A percentile compares a stretch with the other conserved stretches of the same genome.
phyloP scores from a whole-genome alignment of 2,797 vertebrate species.

The Brotula barbata region DNA sequence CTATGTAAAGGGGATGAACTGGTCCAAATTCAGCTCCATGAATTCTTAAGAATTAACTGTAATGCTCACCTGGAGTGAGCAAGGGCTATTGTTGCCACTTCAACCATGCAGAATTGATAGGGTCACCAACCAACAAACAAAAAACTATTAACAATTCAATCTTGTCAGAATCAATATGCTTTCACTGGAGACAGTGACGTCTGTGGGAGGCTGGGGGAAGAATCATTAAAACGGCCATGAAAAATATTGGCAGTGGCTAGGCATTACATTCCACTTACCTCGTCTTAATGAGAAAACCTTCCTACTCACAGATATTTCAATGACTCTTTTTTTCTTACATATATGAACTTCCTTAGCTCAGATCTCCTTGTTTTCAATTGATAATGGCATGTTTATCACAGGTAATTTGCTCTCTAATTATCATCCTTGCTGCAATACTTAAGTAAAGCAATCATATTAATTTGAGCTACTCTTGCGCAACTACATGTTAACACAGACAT shows the following conservation, averaged over 20 bases:
- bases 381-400: constrained; percentile 41
- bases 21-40: constrained; percentile 14
- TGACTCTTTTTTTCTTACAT: constrained; percentile 1
- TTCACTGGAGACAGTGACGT: constrained; percentile 31
- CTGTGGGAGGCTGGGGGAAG: constrained; percentile 26
- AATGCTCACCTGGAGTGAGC: constrained; percentile 1
- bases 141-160: constrained; percentile 43
- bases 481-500: too few species aligned
- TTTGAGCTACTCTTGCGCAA: too few species aligned
- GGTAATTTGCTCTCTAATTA: constrained; percentile 55
- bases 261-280: constrained; percentile 28
- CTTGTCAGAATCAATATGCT: constrained; percentile 50
- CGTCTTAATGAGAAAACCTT: constrained; percentile 28
- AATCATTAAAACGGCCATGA: constrained; percentile 36
- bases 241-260: constrained; percentile 32
- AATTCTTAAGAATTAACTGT: constrained; percentile 16
- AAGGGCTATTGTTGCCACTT: constrained; percentile 26
- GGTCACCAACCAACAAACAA: constrained; percentile 28
- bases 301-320: constrained; percentile 9
- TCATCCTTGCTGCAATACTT: constrained; percentile 17
- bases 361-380: constrained; percentile 26
- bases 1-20: constrained; percentile 11
- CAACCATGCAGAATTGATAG: constrained; percentile 10
- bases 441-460: background rate
- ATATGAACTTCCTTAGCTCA: constrained; percentile 18